Conservation (phyloP, 1,140 invertebrate genomes). For the Drosophila orena region DNA sequence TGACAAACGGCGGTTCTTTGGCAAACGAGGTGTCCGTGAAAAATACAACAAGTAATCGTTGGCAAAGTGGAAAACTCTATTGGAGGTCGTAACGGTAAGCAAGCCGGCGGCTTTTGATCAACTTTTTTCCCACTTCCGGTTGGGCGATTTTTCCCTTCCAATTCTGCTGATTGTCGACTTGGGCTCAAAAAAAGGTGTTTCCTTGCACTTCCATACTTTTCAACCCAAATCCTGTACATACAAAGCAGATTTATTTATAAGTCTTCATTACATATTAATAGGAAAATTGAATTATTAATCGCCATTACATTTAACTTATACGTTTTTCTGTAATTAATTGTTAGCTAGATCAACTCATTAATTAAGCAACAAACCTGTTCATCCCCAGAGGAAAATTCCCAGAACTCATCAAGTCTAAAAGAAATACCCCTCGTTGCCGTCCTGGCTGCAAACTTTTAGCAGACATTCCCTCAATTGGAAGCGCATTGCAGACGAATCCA, state of each 20-base stretch:
- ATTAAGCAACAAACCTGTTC: conserved; percentile 10
- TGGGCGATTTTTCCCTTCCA: background rate
- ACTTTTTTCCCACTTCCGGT: conserved; percentile 20
- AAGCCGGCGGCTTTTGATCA: conserved; percentile 32
- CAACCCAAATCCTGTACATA: too few relatives aligned
- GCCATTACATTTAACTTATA: too few relatives aligned
- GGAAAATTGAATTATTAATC: too few relatives aligned
- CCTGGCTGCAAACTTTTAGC: conserved; percentile 1
- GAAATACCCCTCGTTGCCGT: conserved; percentile 4
- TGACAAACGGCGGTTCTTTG: conserved; percentile 19
- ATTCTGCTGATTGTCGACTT: conserved; percentile 5
- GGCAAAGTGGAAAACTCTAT: conserved; percentile 38
- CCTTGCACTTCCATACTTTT: too few relatives aligned
- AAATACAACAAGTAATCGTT: conserved; percentile 14
- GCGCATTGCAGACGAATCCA: conserved; percentile 5
- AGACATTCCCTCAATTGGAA: conserved; percentile 21
- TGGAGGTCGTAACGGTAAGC: conserved; percentile 51
- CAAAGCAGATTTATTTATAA: too few relatives aligned
- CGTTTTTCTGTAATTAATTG: background rate
- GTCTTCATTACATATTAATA: too few relatives aligned
- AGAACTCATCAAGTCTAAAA: conserved; percentile 24
- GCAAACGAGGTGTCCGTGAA: background rate
- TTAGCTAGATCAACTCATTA: background rate
- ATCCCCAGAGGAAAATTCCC: conserved; percentile 8
- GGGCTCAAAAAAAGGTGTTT: background rate